Conservation (phyloP, 1,140 invertebrate genomes). For the Hyles vespertilio region DNA sequence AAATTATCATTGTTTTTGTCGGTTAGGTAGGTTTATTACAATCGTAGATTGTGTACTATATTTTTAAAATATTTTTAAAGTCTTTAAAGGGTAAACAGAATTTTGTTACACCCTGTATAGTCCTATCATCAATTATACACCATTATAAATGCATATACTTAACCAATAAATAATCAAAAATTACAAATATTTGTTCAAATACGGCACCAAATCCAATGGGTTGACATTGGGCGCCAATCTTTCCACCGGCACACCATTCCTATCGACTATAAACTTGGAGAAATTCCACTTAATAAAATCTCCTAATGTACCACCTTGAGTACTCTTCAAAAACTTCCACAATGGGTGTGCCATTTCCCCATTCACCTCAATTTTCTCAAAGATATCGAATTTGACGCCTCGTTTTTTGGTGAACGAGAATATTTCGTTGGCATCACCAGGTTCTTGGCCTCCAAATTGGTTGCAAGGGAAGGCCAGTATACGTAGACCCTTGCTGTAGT, state of each 20-base stretch:
- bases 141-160: no score
- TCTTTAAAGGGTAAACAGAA: no score
- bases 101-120: no score
- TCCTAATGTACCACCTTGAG: slow-evolving; percentile 84
- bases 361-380: slow-evolving; percentile 90
- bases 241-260: slow-evolving; percentile 89
- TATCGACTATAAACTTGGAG: slow-evolving; percentile 95
- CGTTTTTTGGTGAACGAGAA: slow-evolving; percentile 82
- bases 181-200: slow-evolving; percentile 54
- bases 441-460: slow-evolving; percentile 92
- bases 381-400: slow-evolving; percentile 88
- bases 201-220: slow-evolving; percentile 73
- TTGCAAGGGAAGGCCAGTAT: slow-evolving; percentile 96
- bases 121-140: no score
- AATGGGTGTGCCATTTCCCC: slow-evolving; percentile 89
- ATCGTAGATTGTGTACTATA: no score
- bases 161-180: neutral
- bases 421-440: slow-evolving; percentile 83
- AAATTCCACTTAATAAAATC: slow-evolving; percentile 98
- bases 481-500: slow-evolving; percentile 77
- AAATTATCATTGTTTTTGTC: no score
- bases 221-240: slow-evolving; percentile 86
- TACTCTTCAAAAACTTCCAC: slow-evolving; percentile 81
- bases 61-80: no score
- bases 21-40: no score